Evolutionary conservation across 2,888 invertebrate species (phyloP).

Genomic region (Lepetodrilus schrolli): DNA sequence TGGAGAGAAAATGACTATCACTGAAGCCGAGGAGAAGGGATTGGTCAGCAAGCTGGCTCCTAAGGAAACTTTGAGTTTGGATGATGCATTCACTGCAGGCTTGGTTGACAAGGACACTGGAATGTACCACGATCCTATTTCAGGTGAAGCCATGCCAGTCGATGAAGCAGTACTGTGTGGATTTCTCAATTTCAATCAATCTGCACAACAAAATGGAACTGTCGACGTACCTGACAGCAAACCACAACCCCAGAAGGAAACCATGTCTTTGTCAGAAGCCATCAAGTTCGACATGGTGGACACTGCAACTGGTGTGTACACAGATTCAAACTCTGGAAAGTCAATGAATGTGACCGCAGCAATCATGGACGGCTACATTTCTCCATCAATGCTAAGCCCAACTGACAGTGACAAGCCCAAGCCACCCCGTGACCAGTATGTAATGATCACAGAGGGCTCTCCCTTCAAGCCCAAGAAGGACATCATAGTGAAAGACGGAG

Average conservation of each 20-base stretch:
- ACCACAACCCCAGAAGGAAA: constrained; percentile 33
- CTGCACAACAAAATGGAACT: constrained; percentile 11
- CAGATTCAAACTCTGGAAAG: constrained; percentile 49
- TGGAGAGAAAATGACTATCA: constrained; percentile 44
- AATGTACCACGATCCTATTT: constrained; percentile 86
- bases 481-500: constrained; percentile 47
- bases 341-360: constrained; percentile 76
- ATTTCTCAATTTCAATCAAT: constrained; percentile 75
- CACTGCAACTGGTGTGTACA: constrained; percentile 52
- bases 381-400: constrained; percentile 40
- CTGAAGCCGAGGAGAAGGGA: constrained; percentile 46
- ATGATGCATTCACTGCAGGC: constrained; percentile 56
- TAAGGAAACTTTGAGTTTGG: constrained; percentile 23
- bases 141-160: constrained; percentile 86
- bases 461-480: constrained; percentile 56
- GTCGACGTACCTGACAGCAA: constrained; percentile 27
- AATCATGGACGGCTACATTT: constrained; percentile 76
- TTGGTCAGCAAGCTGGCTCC: constrained; percentile 39
- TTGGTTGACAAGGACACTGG: constrained; percentile 78
- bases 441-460: constrained; percentile 49
- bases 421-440: constrained; percentile 23
- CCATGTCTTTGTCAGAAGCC: constrained; percentile 56
- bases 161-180: constrained; percentile 89
- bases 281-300: constrained; percentile 53
- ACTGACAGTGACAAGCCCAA: constrained; percentile 28